A percentile compares a stretch with the other conserved stretches of the same genome.
Conservation (phyloP, 1,140 invertebrate genomes). For the Venturia canescens region DNA sequence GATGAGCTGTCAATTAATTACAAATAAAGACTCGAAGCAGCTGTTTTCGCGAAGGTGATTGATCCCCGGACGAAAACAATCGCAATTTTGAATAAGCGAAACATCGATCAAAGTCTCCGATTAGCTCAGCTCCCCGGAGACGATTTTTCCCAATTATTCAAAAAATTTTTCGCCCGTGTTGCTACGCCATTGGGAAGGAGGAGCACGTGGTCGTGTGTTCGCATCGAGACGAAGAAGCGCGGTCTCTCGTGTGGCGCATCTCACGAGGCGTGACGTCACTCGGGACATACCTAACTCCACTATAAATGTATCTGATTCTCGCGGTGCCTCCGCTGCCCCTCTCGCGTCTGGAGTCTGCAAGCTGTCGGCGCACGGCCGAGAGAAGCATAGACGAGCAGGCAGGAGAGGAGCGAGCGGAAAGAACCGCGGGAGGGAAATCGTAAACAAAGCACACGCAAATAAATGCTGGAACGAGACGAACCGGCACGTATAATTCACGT, state of each 20-base stretch:
- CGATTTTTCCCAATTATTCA: background rate
- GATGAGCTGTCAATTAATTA: no score
- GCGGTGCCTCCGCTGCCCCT: background rate
- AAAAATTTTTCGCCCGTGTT: background rate
- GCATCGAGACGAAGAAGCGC: background rate
- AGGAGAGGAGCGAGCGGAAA: background rate
- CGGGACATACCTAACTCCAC: background rate
- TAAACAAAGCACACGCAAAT: background rate
- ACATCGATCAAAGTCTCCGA: background rate
- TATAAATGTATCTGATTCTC: conserved; percentile 9
- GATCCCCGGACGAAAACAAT: background rate
- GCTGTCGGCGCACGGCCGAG: background rate
- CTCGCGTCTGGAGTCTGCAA: background rate
- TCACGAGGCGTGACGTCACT: conserved; percentile 2
- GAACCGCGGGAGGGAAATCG: background rate
- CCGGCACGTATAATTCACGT: no score
- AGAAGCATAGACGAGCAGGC: background rate
- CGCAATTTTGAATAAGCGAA: no score
- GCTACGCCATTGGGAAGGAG: background rate
- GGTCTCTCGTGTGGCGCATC: background rate
- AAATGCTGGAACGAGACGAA: no score
- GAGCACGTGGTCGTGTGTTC: background rate
- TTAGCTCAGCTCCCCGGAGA: no score
- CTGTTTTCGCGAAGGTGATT: no score
- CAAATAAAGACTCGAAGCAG: no score